phyloP scores from a whole-genome alignment of 2,797 vertebrate species.

The Eulemur rubriventer region DNA sequence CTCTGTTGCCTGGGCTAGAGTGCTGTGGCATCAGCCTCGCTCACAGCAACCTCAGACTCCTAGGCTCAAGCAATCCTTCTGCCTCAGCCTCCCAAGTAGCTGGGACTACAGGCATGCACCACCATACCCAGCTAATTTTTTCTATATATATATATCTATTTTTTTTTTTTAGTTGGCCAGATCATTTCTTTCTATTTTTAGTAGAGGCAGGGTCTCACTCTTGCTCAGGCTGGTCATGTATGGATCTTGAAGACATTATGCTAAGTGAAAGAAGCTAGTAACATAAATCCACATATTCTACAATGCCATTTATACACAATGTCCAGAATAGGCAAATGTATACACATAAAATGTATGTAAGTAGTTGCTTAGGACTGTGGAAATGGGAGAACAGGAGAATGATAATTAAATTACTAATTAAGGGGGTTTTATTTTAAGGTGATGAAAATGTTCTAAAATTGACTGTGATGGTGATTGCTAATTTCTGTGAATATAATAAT shows the following conservation, averaged over 20 bases:
- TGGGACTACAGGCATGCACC: too few relatives aligned
- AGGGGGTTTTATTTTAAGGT: background rate
- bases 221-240: background rate
- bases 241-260: background rate
- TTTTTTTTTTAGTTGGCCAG: too few relatives aligned
- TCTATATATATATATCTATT: too few relatives aligned
- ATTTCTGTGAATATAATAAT: background rate
- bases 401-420: background rate
- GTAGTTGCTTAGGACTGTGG: background rate
- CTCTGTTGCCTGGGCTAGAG: too few relatives aligned
- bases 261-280: background rate
- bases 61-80: too few relatives aligned
- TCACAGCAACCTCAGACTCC: too few relatives aligned
- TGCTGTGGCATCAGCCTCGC: too few relatives aligned
- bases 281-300: background rate
- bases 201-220: too few relatives aligned
- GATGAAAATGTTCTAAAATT: background rate
- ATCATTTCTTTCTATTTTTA: too few relatives aligned
- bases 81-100: too few relatives aligned
- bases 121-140: too few relatives aligned
- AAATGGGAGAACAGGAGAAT: background rate
- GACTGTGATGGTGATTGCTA: background rate
- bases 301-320: background rate
- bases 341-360: background rate
- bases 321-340: background rate